phyloP scores from a whole-genome alignment of 1,140 invertebrate genomes.

The Propsilocerus akamusi region DNA sequence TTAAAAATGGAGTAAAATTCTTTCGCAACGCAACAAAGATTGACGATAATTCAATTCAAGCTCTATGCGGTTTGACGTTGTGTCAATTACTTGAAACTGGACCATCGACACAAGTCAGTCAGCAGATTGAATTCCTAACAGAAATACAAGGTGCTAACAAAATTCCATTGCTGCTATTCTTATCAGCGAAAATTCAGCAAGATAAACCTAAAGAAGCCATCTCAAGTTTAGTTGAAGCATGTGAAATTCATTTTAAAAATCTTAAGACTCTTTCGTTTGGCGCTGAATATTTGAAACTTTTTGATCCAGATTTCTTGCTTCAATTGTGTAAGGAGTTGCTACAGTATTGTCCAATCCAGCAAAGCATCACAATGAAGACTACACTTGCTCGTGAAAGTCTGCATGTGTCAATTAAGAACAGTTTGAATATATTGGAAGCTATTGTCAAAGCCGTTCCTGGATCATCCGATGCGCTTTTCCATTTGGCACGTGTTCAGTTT shows the following conservation, averaged over 20 bases:
- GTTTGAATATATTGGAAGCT: conserved; percentile 47
- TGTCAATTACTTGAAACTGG: conserved; percentile 53
- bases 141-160: conserved; percentile 52
- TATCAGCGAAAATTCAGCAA: conserved; percentile 44
- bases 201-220: conserved; percentile 37
- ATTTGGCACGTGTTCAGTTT: conserved; percentile 64
- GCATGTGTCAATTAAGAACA: conserved; percentile 25
- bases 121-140: conserved; percentile 72
- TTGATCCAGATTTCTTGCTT: conserved; percentile 76
- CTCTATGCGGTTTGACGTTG: conserved; percentile 59
- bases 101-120: conserved; percentile 43
- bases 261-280: conserved; percentile 48
- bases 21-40: conserved; percentile 64
- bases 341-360: conserved; percentile 44
- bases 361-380: conserved; percentile 28
- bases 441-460: conserved; percentile 68
- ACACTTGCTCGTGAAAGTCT: conserved; percentile 25
- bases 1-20: conserved; percentile 55
- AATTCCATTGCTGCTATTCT: conserved; percentile 39
- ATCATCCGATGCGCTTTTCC: conserved; percentile 47
- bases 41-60: conserved; percentile 62
- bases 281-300: conserved; percentile 44
- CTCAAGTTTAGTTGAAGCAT: conserved; percentile 47
- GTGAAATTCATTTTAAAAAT: conserved; percentile 42
- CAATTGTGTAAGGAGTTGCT: conserved; percentile 62